Conservation (phyloP, 1,140 invertebrate genomes). For the Hydropsyche tenuis region DNA sequence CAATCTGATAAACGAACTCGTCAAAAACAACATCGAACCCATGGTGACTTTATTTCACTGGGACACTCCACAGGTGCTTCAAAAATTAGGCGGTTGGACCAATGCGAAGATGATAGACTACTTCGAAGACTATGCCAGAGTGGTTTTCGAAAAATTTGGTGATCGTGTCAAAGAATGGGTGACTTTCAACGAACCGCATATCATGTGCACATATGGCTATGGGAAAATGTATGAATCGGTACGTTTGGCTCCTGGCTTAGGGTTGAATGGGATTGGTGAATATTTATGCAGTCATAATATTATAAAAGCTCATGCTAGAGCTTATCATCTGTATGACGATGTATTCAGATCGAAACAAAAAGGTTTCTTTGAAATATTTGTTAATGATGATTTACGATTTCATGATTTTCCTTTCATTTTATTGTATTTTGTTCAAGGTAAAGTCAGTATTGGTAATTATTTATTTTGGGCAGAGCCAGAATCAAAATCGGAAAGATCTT, state of each 20-base stretch:
- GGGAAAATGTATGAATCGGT: slow-evolving; percentile 9
- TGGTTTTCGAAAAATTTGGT: slow-evolving; percentile 58
- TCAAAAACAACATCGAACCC: slow-evolving; percentile 58
- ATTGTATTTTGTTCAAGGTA: neutral
- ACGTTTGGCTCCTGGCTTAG: slow-evolving; percentile 50
- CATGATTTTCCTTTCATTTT: neutral
- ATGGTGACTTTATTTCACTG: slow-evolving; percentile 52
- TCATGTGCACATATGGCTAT: slow-evolving; percentile 53
- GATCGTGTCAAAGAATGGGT: slow-evolving; percentile 58
- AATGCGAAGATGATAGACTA: slow-evolving; percentile 59
- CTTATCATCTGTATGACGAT: slow-evolving; percentile 55
- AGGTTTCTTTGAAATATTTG: slow-evolving; percentile 16
- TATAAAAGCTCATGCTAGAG: slow-evolving; percentile 55
- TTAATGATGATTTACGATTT: neutral
- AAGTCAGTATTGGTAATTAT: slow-evolving; percentile 41
- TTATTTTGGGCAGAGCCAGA: slow-evolving; percentile 61
- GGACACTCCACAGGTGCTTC: slow-evolving; percentile 47
- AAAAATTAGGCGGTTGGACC: slow-evolving; percentile 63
- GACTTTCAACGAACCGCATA: slow-evolving; percentile 62
- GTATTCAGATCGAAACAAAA: slow-evolving; percentile 52
- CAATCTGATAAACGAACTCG: slow-evolving; percentile 55
- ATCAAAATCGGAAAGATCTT: slow-evolving; percentile 52
- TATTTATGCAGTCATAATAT: slow-evolving; percentile 56
- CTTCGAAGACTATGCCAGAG: slow-evolving; percentile 60
- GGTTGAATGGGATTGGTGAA: slow-evolving; percentile 55